Evolutionary conservation across 2,797 vertebrate genomes (phyloP).

Genomic region (Nyctibius grandis): DNA sequence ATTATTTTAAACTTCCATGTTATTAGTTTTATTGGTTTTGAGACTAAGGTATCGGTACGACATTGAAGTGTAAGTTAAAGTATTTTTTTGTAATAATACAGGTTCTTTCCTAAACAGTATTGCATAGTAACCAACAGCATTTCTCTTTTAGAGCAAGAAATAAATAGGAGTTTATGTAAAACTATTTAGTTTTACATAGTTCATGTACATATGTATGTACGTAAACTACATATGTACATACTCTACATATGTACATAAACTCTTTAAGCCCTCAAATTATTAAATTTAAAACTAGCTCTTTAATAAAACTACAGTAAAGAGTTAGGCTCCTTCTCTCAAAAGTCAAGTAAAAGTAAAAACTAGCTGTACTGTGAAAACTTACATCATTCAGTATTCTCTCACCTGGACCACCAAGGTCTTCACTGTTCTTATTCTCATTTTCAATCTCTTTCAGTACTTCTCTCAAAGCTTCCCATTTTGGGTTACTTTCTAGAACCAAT

Average conservation of each 20-base stretch:
- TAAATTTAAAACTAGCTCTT: background rate
- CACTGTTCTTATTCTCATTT: slow-evolving; percentile 85
- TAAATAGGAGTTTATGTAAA: background rate
- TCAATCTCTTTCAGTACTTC: slow-evolving; percentile 95
- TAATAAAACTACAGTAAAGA: background rate
- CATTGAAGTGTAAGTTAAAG: background rate
- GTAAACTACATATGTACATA: too few relatives aligned
- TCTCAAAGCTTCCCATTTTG: slow-evolving; percentile 93
- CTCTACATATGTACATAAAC: background rate
- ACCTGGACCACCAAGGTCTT: slow-evolving; percentile 83
- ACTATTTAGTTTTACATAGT: background rate
- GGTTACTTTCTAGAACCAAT: slow-evolving; percentile 90
- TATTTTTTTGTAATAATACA: background rate
- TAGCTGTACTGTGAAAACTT: background rate
- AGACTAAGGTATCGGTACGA: background rate
- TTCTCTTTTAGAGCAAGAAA: background rate
- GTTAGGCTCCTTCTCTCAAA: background rate
- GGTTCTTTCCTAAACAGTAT: background rate
- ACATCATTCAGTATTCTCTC: background rate
- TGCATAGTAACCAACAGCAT: background rate
- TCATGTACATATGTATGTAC: too few relatives aligned
- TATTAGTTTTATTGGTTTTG: background rate
- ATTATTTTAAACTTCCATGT: background rate
- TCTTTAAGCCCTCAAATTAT: background rate
- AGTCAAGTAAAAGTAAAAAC: background rate